Base-by-base conservation (phyloP, 2,888 invertebrate species). In the Amaurobius ferox region DNA sequence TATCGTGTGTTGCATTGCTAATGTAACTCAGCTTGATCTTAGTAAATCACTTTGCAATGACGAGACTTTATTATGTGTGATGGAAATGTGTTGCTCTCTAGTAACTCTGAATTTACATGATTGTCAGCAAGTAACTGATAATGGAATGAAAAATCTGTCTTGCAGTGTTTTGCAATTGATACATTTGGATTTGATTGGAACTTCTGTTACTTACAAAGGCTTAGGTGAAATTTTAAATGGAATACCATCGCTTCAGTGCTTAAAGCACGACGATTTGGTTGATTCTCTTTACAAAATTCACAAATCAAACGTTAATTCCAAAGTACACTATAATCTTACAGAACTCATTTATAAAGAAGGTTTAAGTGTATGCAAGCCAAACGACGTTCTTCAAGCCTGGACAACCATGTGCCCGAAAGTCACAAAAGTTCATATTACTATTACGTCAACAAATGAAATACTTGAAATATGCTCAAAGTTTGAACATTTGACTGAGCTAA, bases 1-100 rank as follows among this genome's bases (percentile, higher is more conserved):
- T 0, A 30, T 79, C 39, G 32, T 79, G 13, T 79, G 72, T 23
- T 79, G 79, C 67, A 28, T 73, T 23, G 66, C 72, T 66, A 40
- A 79, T 29, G 19, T 79, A 1, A 48, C 29, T 7, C 48, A 13
- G 1, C 73, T 79, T 26, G 48, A 55, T 72, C 29, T 79, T 11
- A 28, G 16, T 28, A 55, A 28, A 23, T 70, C 79, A 13, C 3
- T 1, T n/a, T 29, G 26, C 13, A 29, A 7, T 19, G 67, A 73
- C 28, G 3, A 11, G 5, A 28, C 48, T 3, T 23, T 79, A 13
- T 1, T 32, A 26, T 66, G 72, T 3, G 29, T 79, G 23, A 40
- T 29, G n/a, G 67, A 66, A 30, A 48, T 66, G 29, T 73, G 79
- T 32, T 30, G 30, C 19, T n/a, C 19, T 7, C 55, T 79, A 7